Conservation (phyloP, 2,797 vertebrate species). For the Acanthiza pusilla region DNA sequence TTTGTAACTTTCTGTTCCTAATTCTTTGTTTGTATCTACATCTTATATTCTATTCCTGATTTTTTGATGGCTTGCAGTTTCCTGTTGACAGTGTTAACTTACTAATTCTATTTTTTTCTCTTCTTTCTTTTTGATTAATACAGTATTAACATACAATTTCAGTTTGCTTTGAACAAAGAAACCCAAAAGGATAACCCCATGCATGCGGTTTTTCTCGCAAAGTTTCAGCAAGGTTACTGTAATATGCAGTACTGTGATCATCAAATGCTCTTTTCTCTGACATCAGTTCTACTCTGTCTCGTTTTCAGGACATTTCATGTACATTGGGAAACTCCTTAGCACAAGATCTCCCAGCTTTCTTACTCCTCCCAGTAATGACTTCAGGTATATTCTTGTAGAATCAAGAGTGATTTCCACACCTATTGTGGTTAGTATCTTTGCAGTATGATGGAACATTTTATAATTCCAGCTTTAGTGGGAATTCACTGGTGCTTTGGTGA, state of each 20-base stretch:
- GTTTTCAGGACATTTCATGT: background rate
- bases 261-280: background rate
- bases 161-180: background rate
- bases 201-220: background rate
- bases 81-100: background rate
- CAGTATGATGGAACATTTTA: background rate
- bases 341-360: background rate
- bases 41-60: conserved; percentile 42
- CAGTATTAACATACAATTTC: background rate
- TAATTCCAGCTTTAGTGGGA: background rate
- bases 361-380: background rate
- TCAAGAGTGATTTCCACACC: background rate
- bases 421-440: background rate
- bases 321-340: background rate
- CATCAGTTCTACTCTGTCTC: background rate
- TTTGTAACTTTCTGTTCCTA: conserved; percentile 56
- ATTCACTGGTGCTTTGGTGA: background rate
- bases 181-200: background rate
- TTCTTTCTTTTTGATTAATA: background rate
- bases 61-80: conserved; percentile 13
- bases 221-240: background rate
- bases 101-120: background rate
- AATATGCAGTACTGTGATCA: background rate
- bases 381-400: background rate
- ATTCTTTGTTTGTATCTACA: conserved; percentile 32